Evolutionary conservation across 2,888 invertebrate species (phyloP).

Genomic region (Campoletis raptor): DNA sequence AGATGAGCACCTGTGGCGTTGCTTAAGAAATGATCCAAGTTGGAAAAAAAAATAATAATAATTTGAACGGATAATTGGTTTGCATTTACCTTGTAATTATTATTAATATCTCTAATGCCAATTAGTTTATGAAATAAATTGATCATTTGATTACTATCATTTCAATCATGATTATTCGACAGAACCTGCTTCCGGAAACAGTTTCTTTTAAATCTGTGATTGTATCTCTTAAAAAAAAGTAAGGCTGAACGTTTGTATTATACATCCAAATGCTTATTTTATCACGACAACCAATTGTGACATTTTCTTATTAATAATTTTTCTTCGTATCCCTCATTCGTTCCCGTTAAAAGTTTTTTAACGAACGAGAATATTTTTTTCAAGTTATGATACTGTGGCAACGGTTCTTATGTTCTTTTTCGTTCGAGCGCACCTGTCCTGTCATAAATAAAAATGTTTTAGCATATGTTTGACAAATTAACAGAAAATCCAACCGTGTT

Average conservation of each 20-base stretch:
- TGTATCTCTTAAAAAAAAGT: background rate
- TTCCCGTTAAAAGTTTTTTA: background rate
- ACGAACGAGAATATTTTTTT: background rate
- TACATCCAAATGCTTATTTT: background rate
- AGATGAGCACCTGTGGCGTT: conserved; percentile 19
- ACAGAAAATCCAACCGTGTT: background rate
- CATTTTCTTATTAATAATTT: background rate
- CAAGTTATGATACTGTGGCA: background rate
- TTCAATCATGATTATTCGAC: conserved; percentile 1
- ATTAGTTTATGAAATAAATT: background rate
- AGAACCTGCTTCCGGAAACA: background rate
- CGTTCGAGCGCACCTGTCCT: background rate
- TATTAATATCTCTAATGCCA: background rate
- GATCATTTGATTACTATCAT: conserved; percentile 16
- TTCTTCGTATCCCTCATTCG: background rate
- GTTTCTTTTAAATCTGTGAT: background rate
- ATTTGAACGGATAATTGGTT: background rate
- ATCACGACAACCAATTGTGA: background rate
- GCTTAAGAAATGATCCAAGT: conserved; percentile 3
- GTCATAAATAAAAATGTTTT: conserved; percentile 3
- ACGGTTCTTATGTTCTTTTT: background rate
- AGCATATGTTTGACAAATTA: background rate
- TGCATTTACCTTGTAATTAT: background rate
- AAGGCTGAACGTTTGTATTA: background rate
- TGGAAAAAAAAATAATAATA: background rate